phyloP scores from a whole-genome alignment of 2,113 vertebrate genomes.

The Scophthalmus maximus region DNA sequence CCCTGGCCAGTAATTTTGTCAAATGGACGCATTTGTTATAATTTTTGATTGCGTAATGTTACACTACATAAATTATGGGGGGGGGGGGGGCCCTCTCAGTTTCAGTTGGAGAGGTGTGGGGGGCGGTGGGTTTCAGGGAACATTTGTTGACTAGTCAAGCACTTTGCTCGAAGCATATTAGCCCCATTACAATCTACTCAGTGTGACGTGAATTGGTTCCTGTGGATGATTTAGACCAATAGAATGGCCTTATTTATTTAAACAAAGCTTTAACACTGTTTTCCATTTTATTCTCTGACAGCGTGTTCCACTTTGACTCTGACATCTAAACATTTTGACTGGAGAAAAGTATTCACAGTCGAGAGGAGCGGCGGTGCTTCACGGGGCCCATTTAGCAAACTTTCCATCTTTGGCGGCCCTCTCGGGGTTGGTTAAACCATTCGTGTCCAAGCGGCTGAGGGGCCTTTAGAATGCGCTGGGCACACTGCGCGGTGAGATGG shows the following conservation, averaged over 20 bases:
- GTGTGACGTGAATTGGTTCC: background rate
- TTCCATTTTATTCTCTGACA: conserved; percentile 36
- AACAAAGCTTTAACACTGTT: conserved; percentile 16
- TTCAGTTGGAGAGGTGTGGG: too few relatives aligned
- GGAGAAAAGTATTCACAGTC: conserved; percentile 17
- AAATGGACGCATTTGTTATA: too few relatives aligned
- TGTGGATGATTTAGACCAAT: background rate
- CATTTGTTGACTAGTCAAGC: background rate
- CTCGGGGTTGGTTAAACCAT: conserved; percentile 18
- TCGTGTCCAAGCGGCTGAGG: conserved; percentile 46
- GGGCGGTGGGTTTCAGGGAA: too few relatives aligned
- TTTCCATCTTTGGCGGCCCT: conserved; percentile 51
- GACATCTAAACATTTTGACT: conserved; percentile 44
- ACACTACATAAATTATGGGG: background rate
- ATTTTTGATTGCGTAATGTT: background rate
- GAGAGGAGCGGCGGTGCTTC: conserved; percentile 12
- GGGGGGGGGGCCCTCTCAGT: background rate
- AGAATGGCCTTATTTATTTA: conserved; percentile 29
- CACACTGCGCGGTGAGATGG: conserved; percentile 13
- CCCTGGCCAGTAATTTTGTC: background rate
- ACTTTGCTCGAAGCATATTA: background rate
- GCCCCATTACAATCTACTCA: background rate
- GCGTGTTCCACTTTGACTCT: conserved; percentile 16
- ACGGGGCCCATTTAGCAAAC: conserved; percentile 10
- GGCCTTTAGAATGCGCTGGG: conserved; percentile 18